Percentiles rank a stretch among this genome's conserved stretches.
Evolutionary conservation across 2,797 vertebrate species (phyloP).

Genomic region (Sciaenops ocellatus): DNA sequence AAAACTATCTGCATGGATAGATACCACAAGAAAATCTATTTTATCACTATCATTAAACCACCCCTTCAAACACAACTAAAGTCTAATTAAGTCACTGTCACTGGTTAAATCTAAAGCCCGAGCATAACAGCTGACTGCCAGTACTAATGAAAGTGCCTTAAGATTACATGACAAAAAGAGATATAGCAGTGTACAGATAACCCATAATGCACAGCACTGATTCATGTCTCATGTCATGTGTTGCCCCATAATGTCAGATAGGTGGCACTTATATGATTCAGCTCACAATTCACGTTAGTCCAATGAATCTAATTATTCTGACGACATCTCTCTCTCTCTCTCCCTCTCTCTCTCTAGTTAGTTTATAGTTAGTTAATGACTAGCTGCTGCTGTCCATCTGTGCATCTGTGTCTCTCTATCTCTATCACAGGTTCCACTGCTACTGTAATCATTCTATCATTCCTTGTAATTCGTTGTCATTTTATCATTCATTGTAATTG

Average conservation of each 20-base stretch:
- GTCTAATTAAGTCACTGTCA: background rate
- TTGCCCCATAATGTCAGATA: background rate
- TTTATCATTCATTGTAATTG: too few relatives aligned
- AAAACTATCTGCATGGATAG: background rate
- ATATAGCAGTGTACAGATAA: background rate
- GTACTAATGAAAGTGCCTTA: slow-evolving; percentile 6
- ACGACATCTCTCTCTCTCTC: too few relatives aligned
- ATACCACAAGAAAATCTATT: background rate
- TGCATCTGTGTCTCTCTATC: too few relatives aligned
- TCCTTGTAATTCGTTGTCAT: too few relatives aligned
- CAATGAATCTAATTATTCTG: slow-evolving; percentile 51
- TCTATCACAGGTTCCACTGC: too few relatives aligned
- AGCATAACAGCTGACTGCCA: background rate
- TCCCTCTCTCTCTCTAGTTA: too few relatives aligned
- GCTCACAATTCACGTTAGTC: slow-evolving; percentile 41
- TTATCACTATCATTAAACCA: background rate
- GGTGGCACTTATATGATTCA: slow-evolving; percentile 26
- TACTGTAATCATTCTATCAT: too few relatives aligned
- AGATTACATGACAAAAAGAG: slow-evolving; percentile 22
- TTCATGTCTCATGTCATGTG: too few relatives aligned
- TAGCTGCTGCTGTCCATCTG: too few relatives aligned
- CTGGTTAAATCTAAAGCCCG: background rate
- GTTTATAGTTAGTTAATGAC: too few relatives aligned
- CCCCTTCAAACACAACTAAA: background rate
- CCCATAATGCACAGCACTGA: slow-evolving; percentile 1